phyloP scores from a whole-genome alignment of 2,888 invertebrate genomes.

The Osmoderma eremita region DNA sequence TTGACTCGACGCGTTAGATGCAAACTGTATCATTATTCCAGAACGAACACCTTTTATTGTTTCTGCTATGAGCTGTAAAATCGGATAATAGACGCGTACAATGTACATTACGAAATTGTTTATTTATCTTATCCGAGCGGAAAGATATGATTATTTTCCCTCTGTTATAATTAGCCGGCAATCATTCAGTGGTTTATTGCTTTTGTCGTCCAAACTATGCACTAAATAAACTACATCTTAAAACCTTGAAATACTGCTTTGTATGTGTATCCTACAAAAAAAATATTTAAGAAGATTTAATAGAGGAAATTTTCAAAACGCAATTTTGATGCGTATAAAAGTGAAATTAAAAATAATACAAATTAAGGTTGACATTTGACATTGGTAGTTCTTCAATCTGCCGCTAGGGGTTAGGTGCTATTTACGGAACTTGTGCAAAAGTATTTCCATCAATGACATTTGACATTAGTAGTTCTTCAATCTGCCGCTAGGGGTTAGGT shows the following conservation, averaged over 20 bases:
- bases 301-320: too few relatives aligned
- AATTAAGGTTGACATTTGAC: too few relatives aligned
- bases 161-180: not conserved
- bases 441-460: too few relatives aligned
- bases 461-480: too few relatives aligned
- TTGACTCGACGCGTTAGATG: not conserved
- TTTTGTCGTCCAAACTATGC: conserved; percentile 3
- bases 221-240: not conserved
- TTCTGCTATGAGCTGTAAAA: conserved; percentile 1
- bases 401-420: too few relatives aligned
- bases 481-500: too few relatives aligned
- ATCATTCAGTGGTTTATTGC: not conserved
- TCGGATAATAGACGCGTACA: not conserved
- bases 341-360: too few relatives aligned
- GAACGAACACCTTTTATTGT: not conserved
- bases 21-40: not conserved
- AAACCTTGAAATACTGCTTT: not conserved
- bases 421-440: too few relatives aligned
- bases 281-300: too few relatives aligned
- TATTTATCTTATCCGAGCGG: conserved; percentile 8
- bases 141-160: conserved; percentile 1
- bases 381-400: too few relatives aligned
- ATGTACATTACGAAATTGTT: conserved; percentile 2
- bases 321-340: too few relatives aligned
- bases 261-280: too few relatives aligned